Conservation (phyloP, 2,888 invertebrate species). For the Junonia oenone region DNA sequence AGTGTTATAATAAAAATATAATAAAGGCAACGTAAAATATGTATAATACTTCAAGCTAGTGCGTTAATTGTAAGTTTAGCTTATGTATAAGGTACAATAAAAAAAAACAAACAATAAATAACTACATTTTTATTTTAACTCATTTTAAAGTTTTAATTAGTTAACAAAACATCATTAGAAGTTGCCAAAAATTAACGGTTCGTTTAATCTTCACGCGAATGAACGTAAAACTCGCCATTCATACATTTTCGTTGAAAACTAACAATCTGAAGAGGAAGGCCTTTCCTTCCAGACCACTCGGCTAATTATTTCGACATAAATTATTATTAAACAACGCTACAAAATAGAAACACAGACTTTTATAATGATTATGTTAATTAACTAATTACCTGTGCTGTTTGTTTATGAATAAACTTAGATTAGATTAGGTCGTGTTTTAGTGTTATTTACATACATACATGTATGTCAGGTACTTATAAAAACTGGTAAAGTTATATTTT, state of each 20-base stretch:
- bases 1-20: too few relatives aligned
- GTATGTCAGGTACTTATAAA: too few relatives aligned
- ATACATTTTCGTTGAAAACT: slow-evolving; percentile 11
- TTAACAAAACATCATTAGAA: not conserved
- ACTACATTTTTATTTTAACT: too few relatives aligned
- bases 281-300: slow-evolving; percentile 25
- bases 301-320: slow-evolving; percentile 50
- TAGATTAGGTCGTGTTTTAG: not conserved
- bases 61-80: too few relatives aligned
- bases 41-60: too few relatives aligned
- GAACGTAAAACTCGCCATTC: slow-evolving; percentile 9
- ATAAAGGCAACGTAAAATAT: too few relatives aligned
- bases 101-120: too few relatives aligned
- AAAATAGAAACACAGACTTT: not conserved
- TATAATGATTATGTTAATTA: not conserved
- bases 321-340: slow-evolving; percentile 34
- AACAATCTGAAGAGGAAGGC: slow-evolving; percentile 37
- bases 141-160: not conserved
- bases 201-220: not conserved
- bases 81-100: too few relatives aligned
- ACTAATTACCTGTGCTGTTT: slow-evolving; percentile 5
- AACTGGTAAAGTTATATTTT: too few relatives aligned
- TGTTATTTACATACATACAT: too few relatives aligned
- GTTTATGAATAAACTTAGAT: not conserved
- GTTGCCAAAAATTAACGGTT: not conserved